These are phyloP conservation scores for Ctenopoma kingsleyae DNA, from an alignment of 2,797 vertebrate species.

Conservation along the genomic window DNA sequence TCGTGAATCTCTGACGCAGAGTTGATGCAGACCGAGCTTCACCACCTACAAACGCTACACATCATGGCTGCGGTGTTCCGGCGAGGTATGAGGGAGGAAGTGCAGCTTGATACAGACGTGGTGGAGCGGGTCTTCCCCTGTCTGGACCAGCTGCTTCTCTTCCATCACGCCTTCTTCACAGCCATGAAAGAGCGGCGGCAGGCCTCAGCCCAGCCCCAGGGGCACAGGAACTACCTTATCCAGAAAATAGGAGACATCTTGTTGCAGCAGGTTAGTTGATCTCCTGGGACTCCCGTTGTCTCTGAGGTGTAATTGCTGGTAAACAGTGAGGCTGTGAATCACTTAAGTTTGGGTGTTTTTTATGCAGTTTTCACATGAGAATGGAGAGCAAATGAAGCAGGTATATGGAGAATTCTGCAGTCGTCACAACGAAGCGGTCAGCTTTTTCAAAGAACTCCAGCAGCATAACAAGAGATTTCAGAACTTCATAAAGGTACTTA, in stretches of 20 bases:
- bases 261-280: constrained; percentile 88
- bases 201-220: constrained; percentile 81
- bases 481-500: constrained; percentile 92
- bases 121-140: constrained; percentile 95
- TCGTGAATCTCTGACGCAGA: constrained; percentile 80
- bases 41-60: constrained; percentile 94
- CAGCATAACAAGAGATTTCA: constrained; percentile 97
- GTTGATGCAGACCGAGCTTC: constrained; percentile 96
- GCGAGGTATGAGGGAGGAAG: constrained; percentile 93
- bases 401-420: constrained; percentile 97
- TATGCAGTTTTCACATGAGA: constrained; percentile 94
- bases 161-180: constrained; percentile 90
- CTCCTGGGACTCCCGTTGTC: background rate
- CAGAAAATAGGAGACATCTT: constrained; percentile 91
- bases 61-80: constrained; percentile 98
- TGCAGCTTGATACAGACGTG: constrained; percentile 90
- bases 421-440: constrained; percentile 93
- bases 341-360: constrained; percentile 21
- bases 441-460: constrained; percentile 94
- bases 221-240: constrained; percentile 92
- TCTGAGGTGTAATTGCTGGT: background rate
- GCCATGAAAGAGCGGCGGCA: constrained; percentile 90
- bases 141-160: constrained; percentile 91
- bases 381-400: constrained; percentile 91
- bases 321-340: background rate